A percentile compares a stretch with the other conserved stretches of the same genome.
Evolutionary conservation across 2,113 vertebrate species (phyloP).

Genomic region (Indicator indicator): DNA sequence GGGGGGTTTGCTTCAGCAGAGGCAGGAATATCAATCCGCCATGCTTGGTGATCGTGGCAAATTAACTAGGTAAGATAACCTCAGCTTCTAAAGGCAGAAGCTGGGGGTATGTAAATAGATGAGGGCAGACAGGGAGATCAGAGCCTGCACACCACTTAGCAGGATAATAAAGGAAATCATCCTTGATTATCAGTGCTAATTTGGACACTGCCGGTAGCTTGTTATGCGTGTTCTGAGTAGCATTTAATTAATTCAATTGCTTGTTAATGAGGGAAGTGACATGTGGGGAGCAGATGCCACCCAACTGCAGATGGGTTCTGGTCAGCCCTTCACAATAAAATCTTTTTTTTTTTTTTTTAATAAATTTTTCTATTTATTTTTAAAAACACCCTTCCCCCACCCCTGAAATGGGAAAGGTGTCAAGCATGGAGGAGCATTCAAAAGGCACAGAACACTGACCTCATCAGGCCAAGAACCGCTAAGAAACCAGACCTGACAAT

Average conservation of each 20-base stretch:
- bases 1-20: conserved; percentile 58
- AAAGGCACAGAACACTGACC: conserved; percentile 79
- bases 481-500: conserved; percentile 51
- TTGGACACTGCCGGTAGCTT: conserved; percentile 91
- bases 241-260: conserved; percentile 93
- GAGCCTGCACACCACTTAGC: conserved; percentile 87
- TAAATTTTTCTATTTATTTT: conserved; percentile 4
- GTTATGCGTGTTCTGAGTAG: conserved; percentile 90
- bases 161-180: conserved; percentile 90
- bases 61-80: conserved; percentile 88
- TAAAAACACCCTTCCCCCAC: background rate
- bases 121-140: conserved; percentile 82
- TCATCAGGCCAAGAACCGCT: conserved; percentile 71
- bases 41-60: conserved; percentile 84
- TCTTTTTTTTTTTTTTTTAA: background rate
- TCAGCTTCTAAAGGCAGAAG: conserved; percentile 83
- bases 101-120: conserved; percentile 87
- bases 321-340: conserved; percentile 79
- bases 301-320: conserved; percentile 84
- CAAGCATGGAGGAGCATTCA: conserved; percentile 65
- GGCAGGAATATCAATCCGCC: conserved; percentile 81
- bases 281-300: conserved; percentile 91
- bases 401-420: conserved; percentile 64
- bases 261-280: conserved; percentile 91
- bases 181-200: conserved; percentile 91